Base-by-base conservation (phyloP, 2,888 invertebrate genomes). In the Oxycera nigricornis region DNA sequence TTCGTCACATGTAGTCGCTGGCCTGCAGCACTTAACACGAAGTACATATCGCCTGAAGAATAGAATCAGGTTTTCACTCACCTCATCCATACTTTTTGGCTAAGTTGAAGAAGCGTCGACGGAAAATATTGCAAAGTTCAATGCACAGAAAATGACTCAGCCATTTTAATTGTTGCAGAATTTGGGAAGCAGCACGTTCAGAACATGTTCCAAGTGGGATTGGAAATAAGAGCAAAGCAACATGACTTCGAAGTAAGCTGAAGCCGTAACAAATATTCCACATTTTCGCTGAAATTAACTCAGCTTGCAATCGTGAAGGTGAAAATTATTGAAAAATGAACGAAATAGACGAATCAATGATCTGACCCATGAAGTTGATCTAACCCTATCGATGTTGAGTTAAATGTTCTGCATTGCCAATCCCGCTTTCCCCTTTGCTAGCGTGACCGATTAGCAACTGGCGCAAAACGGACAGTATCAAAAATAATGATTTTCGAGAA, bases 91-190 rank as follows among this genome's bases (percentile, higher is more conserved):
- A 14, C 14, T 11, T 46, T 46, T 17, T 46, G 46, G 35, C 35
- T 11, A 35, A 35, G 17, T 46, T 2, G 46, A 3, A 14, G n/a
- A 61, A 30, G 31, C 17, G 31, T 31, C 61, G 52, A 55, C 2
- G 52, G 31, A 9, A 62, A 28, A 59, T 46, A 68, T 14, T 28
- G 46, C 55, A 31, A 70, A 70, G 70, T 70, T 70, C 70, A 70
- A 70, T 55, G 70, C 35, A 52, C 70, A 70, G 55, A 70, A 52
- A 52, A 70, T 70, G 70, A 70, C 55, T 70, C 11, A 24, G 55
- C 26, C 31, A 65, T 70, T 70, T 70, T 70, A 70, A 70, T 70
- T 70, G 52, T 70, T 70, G 31, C 17, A 22, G 24, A 55, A 11
- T 55, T 55, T 6, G 22, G 24, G 24, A 6, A 55, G 6, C 55